Evolutionary conservation across 2,888 invertebrate species (phyloP), one percentile per base, ranked within the genome.

Genomic region (Drosophila pegasa): DNA sequence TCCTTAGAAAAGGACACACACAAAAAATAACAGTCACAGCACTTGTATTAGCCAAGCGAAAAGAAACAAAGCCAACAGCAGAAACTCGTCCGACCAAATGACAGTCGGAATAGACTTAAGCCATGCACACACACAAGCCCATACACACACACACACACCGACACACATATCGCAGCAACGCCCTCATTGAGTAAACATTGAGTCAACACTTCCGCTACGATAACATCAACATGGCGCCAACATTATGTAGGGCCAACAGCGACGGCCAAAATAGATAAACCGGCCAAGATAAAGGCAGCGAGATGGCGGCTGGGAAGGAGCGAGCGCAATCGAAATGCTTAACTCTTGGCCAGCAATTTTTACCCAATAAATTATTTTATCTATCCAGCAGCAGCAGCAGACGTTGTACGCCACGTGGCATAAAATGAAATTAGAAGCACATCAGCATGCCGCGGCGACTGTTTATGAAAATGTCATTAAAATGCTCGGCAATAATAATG

Each of bases 101-200:
- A 63, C 71, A 56, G 66, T 69, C 71, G 61, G 50, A 56, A 82
- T 62, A 87, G 70, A 69, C 71, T 69, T 69, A 77, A 71, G 67
- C 71, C 27, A 35, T 31, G 47, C 45, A 74, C 50, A 56, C 55
- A 63, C 40, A 51, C 31, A 62, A n/a, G n/a, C n/a, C n/a, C 47
- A 57, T 29, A 70, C 37, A 65, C 59, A 55, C 14, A 47, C 25
- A 66, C 40, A 65, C 51, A 48, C 45, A 69, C 25, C 2, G 6
- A 61, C 31, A 50, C 20, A 61, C 77, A 71, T 75, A 83, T 78
- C 64, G 72, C 64, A 80, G 77, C 77, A 71, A 83, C 85, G 83
- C 85, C 85, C 85, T 87, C 86, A 87, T 85, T 85, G 85, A 87
- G 85, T 86, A 87, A 87, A 85, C 86, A 87, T 86, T 87, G 87